A percentile compares a stretch with the other conserved stretches of the same genome.
phyloP scores from a whole-genome alignment of 2,888 invertebrate genomes.

The Theodoxus fluviatilis region DNA sequence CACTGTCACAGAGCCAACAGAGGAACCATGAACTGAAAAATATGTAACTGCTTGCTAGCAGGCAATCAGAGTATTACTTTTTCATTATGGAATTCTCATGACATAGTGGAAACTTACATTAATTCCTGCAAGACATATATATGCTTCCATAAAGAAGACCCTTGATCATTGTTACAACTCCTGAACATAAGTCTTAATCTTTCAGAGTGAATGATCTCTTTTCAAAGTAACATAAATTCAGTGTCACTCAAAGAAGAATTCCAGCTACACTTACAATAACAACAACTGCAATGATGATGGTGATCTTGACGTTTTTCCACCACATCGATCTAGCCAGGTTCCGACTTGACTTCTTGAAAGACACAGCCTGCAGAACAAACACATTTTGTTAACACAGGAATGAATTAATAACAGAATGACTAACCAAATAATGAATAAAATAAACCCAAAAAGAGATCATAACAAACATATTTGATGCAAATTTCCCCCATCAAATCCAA shows the following conservation, averaged over 20 bases:
- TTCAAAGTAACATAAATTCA: background rate
- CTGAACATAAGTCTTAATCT: background rate
- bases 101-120: too few species aligned
- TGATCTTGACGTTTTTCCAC: constrained; percentile 93
- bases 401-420: too few species aligned
- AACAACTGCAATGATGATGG: constrained; percentile 75
- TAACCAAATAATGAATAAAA: background rate
- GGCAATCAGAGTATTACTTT: too few species aligned
- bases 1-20: too few species aligned
- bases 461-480: background rate
- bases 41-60: too few species aligned
- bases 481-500: too few species aligned
- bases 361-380: constrained; percentile 77
- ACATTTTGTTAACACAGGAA: background rate
- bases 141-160: constrained; percentile 13
- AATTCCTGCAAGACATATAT: background rate
- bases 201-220: too few species aligned
- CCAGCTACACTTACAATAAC: constrained; percentile 71
- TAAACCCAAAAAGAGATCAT: background rate
- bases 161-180: background rate
- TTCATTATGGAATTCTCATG: too few species aligned
- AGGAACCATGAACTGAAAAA: too few species aligned
- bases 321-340: constrained; percentile 86
- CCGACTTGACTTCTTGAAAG: constrained; percentile 85
- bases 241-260: background rate